phyloP scores from a whole-genome alignment of 2,888 invertebrate species.

The Coelinius sp. region DNA sequence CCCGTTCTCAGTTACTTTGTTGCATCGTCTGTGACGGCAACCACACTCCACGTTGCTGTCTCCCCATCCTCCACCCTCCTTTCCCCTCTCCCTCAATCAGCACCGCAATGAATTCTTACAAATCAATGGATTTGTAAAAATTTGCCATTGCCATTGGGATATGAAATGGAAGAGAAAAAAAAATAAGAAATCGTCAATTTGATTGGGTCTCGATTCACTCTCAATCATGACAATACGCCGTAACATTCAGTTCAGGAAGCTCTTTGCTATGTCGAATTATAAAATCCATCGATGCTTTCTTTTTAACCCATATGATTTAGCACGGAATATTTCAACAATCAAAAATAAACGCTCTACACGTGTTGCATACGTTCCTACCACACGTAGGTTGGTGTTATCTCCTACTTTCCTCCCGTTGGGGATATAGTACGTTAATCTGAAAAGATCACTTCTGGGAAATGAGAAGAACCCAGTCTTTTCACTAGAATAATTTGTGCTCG shows the following conservation, averaged over 20 bases:
- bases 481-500: neutral
- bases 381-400: neutral
- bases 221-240: neutral
- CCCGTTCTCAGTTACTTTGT: slow-evolving; percentile 34
- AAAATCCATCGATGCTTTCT: neutral
- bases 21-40: slow-evolving; percentile 27
- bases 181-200: neutral
- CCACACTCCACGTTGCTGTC: neutral
- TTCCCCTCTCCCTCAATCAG: neutral
- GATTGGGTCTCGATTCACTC: neutral
- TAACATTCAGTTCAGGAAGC: neutral
- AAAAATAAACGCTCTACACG: slow-evolving; percentile 38
- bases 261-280: neutral
- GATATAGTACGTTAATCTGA: neutral
- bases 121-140: no score
- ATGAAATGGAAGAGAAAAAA: neutral
- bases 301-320: neutral
- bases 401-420: neutral
- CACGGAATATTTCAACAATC: neutral
- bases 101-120: neutral
- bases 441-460: neutral
- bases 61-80: neutral
- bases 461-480: neutral
- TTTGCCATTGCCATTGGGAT: neutral
- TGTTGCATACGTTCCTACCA: slow-evolving; percentile 32